Percentiles rank a stretch among this genome's conserved stretches.
Evolutionary conservation across 2,888 invertebrate genomes (phyloP).

Genomic region (Bombyx huttoni): DNA sequence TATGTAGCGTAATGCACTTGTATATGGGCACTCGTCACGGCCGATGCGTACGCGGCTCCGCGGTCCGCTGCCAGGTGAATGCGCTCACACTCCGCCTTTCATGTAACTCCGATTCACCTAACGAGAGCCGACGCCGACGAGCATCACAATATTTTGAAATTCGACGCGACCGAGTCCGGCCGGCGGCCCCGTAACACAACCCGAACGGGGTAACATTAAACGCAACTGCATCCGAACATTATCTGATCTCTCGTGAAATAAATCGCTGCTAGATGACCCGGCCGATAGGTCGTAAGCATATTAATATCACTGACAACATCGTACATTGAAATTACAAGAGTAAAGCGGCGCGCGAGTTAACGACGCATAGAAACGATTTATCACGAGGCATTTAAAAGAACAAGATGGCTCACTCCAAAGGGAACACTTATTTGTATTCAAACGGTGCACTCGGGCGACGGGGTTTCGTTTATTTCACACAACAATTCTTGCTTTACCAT

Average conservation of each 20-base stretch:
- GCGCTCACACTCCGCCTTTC: conserved; percentile 19
- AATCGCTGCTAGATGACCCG: conserved; percentile 49
- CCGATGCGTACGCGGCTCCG: not conserved
- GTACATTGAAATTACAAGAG: conserved; percentile 53
- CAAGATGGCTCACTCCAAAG: conserved; percentile 57
- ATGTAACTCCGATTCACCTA: conserved; percentile 32
- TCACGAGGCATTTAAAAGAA: conserved; percentile 45
- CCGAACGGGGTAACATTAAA: conserved; percentile 28
- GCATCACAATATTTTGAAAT: conserved; percentile 59
- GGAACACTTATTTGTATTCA: conserved; percentile 56
- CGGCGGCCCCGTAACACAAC: conserved; percentile 40
- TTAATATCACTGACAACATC: conserved; percentile 65
- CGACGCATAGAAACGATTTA: conserved; percentile 59
- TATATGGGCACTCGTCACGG: conserved; percentile 13
- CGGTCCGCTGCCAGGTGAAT: conserved; percentile 29
- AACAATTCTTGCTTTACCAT: conserved; percentile 57
- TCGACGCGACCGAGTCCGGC: conserved; percentile 25
- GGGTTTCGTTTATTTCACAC: conserved; percentile 54
- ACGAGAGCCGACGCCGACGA: conserved; percentile 21
- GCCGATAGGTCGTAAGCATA: conserved; percentile 54
- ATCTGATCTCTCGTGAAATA: conserved; percentile 46
- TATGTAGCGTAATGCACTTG: conserved; percentile 8
- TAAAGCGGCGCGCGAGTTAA: conserved; percentile 50
- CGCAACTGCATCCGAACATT: conserved; percentile 43
- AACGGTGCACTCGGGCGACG: conserved; percentile 25